phyloP scores from a whole-genome alignment of 2,113 vertebrate genomes.

The Menura novaehollandiae region DNA sequence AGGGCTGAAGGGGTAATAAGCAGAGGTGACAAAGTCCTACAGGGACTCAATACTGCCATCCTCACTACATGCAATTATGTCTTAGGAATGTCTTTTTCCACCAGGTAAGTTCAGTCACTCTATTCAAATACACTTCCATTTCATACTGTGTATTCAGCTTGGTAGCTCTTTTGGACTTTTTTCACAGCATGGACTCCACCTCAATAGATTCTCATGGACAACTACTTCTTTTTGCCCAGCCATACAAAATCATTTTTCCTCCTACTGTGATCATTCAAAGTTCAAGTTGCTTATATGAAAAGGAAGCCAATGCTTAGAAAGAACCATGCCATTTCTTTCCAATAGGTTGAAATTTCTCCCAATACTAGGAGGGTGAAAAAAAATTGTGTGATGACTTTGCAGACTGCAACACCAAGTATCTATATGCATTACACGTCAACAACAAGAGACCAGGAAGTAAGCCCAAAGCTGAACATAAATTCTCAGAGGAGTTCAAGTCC shows the following conservation, averaged over 20 bases:
- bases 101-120: background rate
- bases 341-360: background rate
- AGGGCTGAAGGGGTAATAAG: background rate
- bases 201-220: background rate
- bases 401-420: background rate
- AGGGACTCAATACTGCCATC: background rate
- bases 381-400: background rate
- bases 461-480: background rate
- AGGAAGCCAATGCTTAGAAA: background rate
- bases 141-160: background rate
- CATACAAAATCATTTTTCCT: background rate
- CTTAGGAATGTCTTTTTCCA: background rate
- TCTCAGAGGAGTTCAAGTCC: background rate
- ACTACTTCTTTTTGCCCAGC: background rate
- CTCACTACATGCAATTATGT: background rate
- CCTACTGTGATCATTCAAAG: background rate
- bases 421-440: background rate
- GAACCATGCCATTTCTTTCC: background rate
- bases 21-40: background rate
- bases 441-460: background rate
- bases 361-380: background rate
- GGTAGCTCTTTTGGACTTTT: conserved; percentile 1
- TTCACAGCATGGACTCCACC: conserved; percentile 7
- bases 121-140: background rate
- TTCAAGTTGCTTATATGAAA: background rate